Percentiles rank a stretch among this genome's conserved stretches.
Conservation (phyloP, 2,113 vertebrate genomes). For the Gasterosteus aculeatus region DNA sequence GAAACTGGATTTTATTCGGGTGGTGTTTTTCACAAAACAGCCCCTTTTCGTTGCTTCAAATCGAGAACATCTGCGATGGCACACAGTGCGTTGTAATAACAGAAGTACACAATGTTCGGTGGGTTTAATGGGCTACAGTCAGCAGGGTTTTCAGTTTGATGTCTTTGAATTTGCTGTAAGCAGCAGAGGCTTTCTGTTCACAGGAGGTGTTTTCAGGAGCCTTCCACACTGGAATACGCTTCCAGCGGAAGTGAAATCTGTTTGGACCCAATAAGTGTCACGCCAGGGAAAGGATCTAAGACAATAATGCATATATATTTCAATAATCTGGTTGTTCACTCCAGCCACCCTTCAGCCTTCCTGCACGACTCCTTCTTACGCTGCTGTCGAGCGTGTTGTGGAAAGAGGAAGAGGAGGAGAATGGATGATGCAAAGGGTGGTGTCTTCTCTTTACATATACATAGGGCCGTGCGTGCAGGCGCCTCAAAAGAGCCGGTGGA, state of each 20-base stretch:
- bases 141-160: constrained; percentile 58
- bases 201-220: constrained; percentile 54
- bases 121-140: constrained; percentile 49
- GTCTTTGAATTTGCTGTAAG: constrained; percentile 52
- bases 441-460: constrained; percentile 8
- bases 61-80: constrained; percentile 39
- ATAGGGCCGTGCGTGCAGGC: constrained; percentile 15
- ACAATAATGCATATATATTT: not conserved
- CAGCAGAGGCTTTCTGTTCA: constrained; percentile 50
- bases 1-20: not conserved
- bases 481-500: constrained; percentile 42
- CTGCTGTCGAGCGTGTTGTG: constrained; percentile 14
- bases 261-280: constrained; percentile 20
- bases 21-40: constrained; percentile 21
- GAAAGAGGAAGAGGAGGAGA: not conserved
- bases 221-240: constrained; percentile 46
- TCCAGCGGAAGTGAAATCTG: constrained; percentile 45
- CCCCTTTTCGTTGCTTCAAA: constrained; percentile 15
- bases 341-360: not conserved
- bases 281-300: constrained; percentile 13
- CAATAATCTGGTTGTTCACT: not conserved
- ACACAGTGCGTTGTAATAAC: constrained; percentile 27
- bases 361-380: not conserved
- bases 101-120: constrained; percentile 35
- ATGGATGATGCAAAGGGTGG: not conserved